Base-by-base conservation (phyloP, 2,888 invertebrate species). In the Pristionchus exspectatus region DNA sequence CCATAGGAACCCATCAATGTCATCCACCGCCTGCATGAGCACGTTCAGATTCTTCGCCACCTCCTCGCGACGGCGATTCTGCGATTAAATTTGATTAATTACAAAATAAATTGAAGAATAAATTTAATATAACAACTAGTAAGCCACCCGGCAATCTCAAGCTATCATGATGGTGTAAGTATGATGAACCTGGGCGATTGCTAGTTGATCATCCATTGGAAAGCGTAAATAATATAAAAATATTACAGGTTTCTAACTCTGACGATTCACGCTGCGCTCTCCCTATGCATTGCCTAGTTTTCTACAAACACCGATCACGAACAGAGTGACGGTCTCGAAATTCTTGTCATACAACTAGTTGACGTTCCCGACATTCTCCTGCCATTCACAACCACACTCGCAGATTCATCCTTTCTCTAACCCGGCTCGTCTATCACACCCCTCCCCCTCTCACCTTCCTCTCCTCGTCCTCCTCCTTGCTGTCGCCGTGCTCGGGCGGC, bases 41-140 rank as follows among this genome's bases (percentile, higher is more conserved):
- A 97, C 96, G 95, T 97, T 98, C 1, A 97, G 97, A 33, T 97
- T 97, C 95, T 97, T 97, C 24, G 97, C 96, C 72, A 97, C 96
- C 95, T 98, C 97, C 66, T 95, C 95, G 86, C 93, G 56, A 56
- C 93, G 72, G n/a, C 91, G 90, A 16, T 84, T 74, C 90, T 92
- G 30, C 9, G 9, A 27, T 9, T 69, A 2, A 14, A 27, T 24
- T 69, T 27, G 12, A 30, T 27, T 27, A 14, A 69, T 69, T n/a
- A 10, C 3, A 77, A 21, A 77, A 50, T 33, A 33, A 30, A 72
- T 72, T 3, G 30, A 69, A 30, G 33, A 72, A 66, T 24, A 66
- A 66, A 66, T n/a, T 10, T 24, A 66, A 4, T 27, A 27, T 27
- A 66, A 59, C 59, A 59, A 24, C 5, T 59, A 12, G 21, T 21